Evolutionary conservation across 2,113 vertebrate genomes (phyloP).

Genomic region (Hyaena hyaena): DNA sequence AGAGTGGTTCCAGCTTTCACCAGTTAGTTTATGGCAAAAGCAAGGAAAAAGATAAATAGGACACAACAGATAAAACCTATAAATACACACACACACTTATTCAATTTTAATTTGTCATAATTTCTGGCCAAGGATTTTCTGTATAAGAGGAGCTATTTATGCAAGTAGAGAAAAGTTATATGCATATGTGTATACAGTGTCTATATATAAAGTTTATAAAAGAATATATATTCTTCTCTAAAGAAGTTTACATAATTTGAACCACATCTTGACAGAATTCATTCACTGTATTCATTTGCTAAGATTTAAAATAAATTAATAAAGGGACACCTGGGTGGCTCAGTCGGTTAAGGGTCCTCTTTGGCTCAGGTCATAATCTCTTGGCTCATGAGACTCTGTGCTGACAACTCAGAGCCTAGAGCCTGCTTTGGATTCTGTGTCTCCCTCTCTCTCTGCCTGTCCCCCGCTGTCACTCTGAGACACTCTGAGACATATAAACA

Average conservation of each 20-base stretch:
- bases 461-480: no score
- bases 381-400: no score
- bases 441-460: no score
- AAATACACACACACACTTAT: background rate
- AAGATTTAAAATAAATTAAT: conserved; percentile 17
- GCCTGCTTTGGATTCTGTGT: no score
- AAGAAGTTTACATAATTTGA: background rate
- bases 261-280: background rate
- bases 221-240: background rate
- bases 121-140: conserved; percentile 1
- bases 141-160: background rate
- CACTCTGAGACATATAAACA: no score
- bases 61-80: background rate
- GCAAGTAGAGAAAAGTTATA: background rate
- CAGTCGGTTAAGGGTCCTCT: no score
- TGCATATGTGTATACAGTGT: background rate
- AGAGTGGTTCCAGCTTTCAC: background rate
- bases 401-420: no score
- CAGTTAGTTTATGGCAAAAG: background rate
- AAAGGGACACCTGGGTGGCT: no score
- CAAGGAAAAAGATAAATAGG: background rate
- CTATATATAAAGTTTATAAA: background rate
- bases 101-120: background rate
- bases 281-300: background rate
- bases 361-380: no score